These are phyloP conservation scores for Muscicapa adusta DNA, from an alignment of 2,113 vertebrate genomes.

Conservation along the genomic window DNA sequence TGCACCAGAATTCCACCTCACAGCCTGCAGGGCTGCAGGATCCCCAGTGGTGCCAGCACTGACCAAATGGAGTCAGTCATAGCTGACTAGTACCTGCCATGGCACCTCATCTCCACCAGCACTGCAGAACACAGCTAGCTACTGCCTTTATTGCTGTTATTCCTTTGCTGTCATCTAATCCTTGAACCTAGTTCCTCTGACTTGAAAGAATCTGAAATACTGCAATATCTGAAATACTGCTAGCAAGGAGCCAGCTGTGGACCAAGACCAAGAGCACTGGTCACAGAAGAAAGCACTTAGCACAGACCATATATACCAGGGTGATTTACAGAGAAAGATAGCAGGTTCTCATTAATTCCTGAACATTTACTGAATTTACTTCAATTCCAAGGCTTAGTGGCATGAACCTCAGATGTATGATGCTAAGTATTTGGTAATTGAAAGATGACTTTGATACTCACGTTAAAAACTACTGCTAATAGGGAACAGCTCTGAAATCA, in stretches of 20 bases:
- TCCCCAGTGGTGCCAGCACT: background rate
- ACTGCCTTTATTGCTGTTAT: background rate
- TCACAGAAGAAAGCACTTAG: background rate
- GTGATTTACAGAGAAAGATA: background rate
- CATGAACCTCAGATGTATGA: background rate
- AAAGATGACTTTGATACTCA: slow-evolving; percentile 9
- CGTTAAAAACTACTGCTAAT: slow-evolving; percentile 22
- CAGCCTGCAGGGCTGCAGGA: background rate
- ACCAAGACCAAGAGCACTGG: background rate
- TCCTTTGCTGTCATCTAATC: background rate
- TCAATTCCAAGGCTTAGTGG: background rate
- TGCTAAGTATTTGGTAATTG: background rate
- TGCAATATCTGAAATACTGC: background rate
- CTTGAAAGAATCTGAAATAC: background rate
- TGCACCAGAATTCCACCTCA: background rate
- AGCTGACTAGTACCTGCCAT: background rate
- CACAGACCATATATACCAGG: background rate
- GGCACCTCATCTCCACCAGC: background rate
- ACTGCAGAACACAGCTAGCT: background rate
- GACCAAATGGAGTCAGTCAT: background rate
- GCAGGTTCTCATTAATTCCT: background rate
- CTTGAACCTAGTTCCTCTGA: background rate
- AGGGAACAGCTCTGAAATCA: slow-evolving; percentile 15
- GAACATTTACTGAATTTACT: background rate
- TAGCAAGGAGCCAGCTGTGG: background rate